Base-by-base conservation (phyloP, 2,888 invertebrate species). In the Amaurobius ferox region DNA sequence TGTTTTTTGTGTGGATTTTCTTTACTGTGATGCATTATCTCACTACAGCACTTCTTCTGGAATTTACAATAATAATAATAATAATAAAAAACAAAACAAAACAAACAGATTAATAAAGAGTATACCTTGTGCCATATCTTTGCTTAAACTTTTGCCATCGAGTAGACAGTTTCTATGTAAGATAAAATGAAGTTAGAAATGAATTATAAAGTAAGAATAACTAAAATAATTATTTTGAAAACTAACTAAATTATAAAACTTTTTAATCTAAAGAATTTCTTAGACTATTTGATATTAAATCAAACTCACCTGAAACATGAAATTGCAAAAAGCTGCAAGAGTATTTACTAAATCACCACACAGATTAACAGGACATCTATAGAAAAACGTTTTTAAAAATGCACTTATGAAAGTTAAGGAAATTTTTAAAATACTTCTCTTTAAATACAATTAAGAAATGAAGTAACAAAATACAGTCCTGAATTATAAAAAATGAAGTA, bases 321-420 rank as follows among this genome's bases (percentile, higher is more conserved):
- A 94, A 0, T 96, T 96, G 72, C 95, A 94, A 48, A 96, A 92
- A 90, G 95, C 95, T 2, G 94, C 94, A 87, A 97, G 93, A 68
- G 97, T 93, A 67, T 97, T 97, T 90, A 97, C 92, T 61, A 97
- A 92, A 40, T 96, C 96, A 88, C 92, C 78, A 93, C 94, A 90
- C 95, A 95, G 91, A 95, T 94, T 61, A 55, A 95, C 94, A 76
- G 97, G 97, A 91, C 97, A 98, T 89, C 95, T 95, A 90, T 94
- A 94, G 89, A 97, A 94, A 90, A 96, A 96, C 26, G 96, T 95
- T 90, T 96, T 96, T 89, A 97, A 93, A 90, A 97, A 97, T 44
- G 95, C 94, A 67, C 97, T 93, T 91, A 68, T 39, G 19, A 19
- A 39, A 19, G 40, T 86, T 71, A 86, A 79, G 86, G 68, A 73